phyloP scores from a whole-genome alignment of 2,888 invertebrate genomes.

The Tholera decimalis region DNA sequence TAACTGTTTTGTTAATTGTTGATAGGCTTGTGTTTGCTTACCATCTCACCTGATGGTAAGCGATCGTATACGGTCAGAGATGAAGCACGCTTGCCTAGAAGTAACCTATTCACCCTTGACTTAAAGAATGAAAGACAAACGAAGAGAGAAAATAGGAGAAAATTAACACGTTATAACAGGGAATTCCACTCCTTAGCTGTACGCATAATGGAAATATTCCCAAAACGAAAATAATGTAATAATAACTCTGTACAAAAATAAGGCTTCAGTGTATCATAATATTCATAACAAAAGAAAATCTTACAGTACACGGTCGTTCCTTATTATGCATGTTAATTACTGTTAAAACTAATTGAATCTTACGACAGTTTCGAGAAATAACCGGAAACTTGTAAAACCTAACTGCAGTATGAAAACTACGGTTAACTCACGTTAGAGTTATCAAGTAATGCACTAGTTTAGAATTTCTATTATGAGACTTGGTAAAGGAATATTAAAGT shows the following conservation, averaged over 20 bases:
- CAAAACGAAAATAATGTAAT: background rate
- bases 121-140: no score
- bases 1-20: no score
- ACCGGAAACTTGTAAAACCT: constrained; percentile 40
- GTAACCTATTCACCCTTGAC: no score
- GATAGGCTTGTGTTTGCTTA: no score
- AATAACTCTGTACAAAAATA: background rate
- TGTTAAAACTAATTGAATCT: constrained; percentile 47
- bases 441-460: constrained; percentile 38
- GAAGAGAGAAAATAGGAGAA: no score
- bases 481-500: constrained; percentile 38
- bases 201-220: no score
- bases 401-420: constrained; percentile 45
- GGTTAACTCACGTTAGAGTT: constrained; percentile 39
- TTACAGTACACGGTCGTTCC: no score
- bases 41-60: no score
- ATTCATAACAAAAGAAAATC: constrained; percentile 8
- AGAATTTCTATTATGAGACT: constrained; percentile 52
- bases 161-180: no score
- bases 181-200: no score
- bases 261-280: background rate
- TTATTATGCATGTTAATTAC: constrained; percentile 16
- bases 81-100: no score
- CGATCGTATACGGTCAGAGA: no score
- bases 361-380: constrained; percentile 29